phyloP scores from a whole-genome alignment of 2,113 vertebrate species.

The Zosterops japonicus region DNA sequence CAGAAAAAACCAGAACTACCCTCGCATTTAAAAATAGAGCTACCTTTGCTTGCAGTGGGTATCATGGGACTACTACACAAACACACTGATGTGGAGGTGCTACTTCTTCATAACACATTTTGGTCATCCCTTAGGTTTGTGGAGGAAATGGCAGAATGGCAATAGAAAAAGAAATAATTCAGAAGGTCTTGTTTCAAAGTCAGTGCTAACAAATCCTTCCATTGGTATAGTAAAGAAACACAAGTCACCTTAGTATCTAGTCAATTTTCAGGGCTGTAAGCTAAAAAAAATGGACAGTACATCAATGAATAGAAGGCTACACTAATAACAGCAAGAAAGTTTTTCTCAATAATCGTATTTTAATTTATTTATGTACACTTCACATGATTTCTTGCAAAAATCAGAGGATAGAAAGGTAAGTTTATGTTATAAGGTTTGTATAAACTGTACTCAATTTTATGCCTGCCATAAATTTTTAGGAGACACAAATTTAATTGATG shows the following conservation, averaged over 20 bases:
- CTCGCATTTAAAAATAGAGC: not conserved
- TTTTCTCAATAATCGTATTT: not conserved
- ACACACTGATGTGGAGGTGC: rapidly evolving
- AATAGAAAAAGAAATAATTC: not conserved
- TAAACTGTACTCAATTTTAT: not conserved
- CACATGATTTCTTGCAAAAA: not conserved
- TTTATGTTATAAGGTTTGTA: not conserved
- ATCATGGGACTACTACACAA: not conserved
- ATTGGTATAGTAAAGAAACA: not conserved
- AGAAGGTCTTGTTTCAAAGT: not conserved
- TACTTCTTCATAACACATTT: not conserved
- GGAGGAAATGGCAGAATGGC: not conserved
- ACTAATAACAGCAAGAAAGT: not conserved
- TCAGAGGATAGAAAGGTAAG: not conserved
- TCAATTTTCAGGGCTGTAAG: not conserved
- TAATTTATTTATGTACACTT: not conserved
- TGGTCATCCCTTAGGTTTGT: not conserved
- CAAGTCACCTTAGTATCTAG: not conserved
- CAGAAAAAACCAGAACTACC: not conserved
- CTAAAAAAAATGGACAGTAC: not conserved
- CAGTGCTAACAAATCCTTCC: not conserved
- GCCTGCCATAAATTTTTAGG: not conserved
- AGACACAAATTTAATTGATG: not conserved
- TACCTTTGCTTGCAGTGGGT: not conserved
- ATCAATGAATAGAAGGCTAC: not conserved